Base-by-base conservation (phyloP, 64 coral and sea anemone genomes). In the Astreopora myriophthalma region DNA sequence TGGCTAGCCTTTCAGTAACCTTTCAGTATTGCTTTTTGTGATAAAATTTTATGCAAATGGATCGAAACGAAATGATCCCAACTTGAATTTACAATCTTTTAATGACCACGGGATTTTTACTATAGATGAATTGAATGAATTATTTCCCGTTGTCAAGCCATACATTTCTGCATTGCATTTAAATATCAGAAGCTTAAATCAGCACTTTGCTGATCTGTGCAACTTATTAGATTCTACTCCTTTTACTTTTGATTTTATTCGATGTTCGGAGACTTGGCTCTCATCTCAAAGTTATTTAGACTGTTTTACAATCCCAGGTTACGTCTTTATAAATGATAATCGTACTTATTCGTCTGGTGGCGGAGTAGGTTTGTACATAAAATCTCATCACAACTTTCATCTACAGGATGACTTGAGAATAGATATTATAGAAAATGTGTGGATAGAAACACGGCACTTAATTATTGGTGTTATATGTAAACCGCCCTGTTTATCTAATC, bases 361-460 rank as follows among this genome's bases (percentile, higher is more conserved):
- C 40, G 86, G 38, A 44, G 48, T 34, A 37, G 22, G 8, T 17
- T 11, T n/a, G 1, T 46, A 7, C 11, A 11, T 46, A 17, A 63
- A 23, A 20, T 23, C 58, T 3, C 10, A 23, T 3, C 10, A 23
- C 58, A 17, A 63, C 19, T 63, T 63, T 63, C 58, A 26, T 27
- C 5, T 51, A 28, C 27, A 69, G 44, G 23, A 62, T 32, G 49
- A 88, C 19, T 33, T 75, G 62, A 38, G 40, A 32, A 74, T 76
- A 22, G 71, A 75, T 24, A 26, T 9, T 22, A 75, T 62, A 3
- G 71, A 88, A 34, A 88, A 89, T 16, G 19, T 89, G 16, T 89
- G 86, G 70, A 40, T 89, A 20, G 86, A 89, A 76, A 89, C 86
- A 8, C 13, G 61, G 16, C 10, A 89, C 62, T 13, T 89, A 61